A percentile compares a stretch with the other conserved stretches of the same genome.
phyloP scores from a whole-genome alignment of 2,113 vertebrate genomes.

The Cisticola juncidis region DNA sequence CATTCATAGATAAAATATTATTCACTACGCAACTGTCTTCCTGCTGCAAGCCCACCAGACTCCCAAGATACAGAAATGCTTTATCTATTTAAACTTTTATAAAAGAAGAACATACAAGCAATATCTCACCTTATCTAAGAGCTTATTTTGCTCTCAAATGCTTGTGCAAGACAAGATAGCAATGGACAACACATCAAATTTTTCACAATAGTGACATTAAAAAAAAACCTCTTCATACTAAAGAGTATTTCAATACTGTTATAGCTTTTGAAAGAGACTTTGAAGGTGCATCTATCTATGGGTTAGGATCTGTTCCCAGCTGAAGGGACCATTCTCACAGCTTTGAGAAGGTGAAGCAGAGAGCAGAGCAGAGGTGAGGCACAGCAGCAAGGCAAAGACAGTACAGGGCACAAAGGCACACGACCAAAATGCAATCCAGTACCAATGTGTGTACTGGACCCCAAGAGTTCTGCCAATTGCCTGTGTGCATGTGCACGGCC shows the following conservation, averaged over 20 bases:
- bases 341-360: neutral
- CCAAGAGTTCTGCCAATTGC: rapidly evolving
- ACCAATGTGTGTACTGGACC: rapidly evolving
- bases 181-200: neutral
- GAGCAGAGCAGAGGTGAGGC: neutral
- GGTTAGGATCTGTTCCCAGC: neutral
- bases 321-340: neutral
- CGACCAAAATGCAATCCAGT: rapidly evolving
- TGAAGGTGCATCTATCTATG: neutral
- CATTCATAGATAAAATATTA: neutral
- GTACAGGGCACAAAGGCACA: neutral
- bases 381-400: neutral
- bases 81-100: neutral
- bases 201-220: neutral
- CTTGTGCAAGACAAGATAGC: neutral
- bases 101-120: neutral
- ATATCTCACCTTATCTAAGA: neutral
- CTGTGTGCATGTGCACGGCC: rapidly evolving
- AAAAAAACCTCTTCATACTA: neutral
- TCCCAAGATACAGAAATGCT: neutral
- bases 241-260: neutral
- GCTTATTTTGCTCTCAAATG: neutral
- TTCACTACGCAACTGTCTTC: neutral
- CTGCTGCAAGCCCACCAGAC: neutral
- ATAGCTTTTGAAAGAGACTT: neutral